Evolutionary conservation across 2,113 vertebrate genomes (phyloP).

Genomic region (Psettodes erumei): DNA sequence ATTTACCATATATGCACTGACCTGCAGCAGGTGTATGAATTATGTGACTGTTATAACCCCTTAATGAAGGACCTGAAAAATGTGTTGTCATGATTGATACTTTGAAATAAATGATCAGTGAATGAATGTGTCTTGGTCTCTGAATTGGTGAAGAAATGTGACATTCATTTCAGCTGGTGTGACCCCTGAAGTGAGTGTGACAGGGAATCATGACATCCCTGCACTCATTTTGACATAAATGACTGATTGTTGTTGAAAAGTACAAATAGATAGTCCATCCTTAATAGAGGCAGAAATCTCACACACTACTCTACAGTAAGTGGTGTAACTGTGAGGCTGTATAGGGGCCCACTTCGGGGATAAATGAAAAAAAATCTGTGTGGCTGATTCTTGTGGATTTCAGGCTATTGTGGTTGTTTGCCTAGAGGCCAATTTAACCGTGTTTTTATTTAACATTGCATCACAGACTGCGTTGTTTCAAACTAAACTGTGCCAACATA

Average conservation of each 20-base stretch:
- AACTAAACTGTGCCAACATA: slow-evolving; percentile 40
- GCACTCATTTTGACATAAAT: not conserved
- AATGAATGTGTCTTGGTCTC: not conserved
- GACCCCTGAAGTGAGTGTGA: not conserved
- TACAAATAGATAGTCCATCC: not conserved
- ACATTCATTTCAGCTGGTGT: not conserved
- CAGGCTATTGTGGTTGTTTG: slow-evolving; percentile 14
- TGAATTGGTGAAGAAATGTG: not conserved
- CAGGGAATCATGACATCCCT: not conserved
- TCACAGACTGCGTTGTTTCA: slow-evolving; percentile 8
- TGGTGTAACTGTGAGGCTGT: slow-evolving; percentile 2
- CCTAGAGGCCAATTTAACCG: slow-evolving; percentile 16
- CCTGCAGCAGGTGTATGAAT: slow-evolving; percentile 3
- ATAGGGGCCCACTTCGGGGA: no score
- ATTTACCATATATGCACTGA: slow-evolving; percentile 29
- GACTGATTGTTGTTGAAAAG: not conserved
- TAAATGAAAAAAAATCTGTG: not conserved
- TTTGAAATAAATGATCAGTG: slow-evolving; percentile 48
- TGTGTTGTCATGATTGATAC: slow-evolving; percentile 20
- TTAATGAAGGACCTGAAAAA: slow-evolving; percentile 29
- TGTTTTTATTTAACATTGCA: slow-evolving; percentile 9
- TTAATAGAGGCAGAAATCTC: not conserved
- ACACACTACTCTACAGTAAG: not conserved
- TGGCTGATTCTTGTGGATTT: not conserved
- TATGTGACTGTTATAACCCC: slow-evolving; percentile 4